phyloP scores from a whole-genome alignment of 2,888 invertebrate species.

The Ephialtes manifestator region DNA sequence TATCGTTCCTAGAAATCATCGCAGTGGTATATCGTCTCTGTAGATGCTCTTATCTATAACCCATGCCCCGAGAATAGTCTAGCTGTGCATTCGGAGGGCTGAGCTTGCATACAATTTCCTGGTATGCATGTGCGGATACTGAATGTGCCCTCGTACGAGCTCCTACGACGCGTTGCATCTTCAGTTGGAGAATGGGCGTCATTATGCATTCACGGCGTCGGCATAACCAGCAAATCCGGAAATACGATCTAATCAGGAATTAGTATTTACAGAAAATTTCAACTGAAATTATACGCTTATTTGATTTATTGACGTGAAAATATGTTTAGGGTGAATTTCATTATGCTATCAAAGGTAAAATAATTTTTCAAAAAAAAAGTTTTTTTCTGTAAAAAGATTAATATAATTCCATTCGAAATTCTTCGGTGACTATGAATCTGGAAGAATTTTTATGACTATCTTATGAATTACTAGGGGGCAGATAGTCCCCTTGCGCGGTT shows the following conservation, averaged over 20 bases:
- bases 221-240: background rate
- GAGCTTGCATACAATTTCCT: slow-evolving; percentile 8
- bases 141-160: background rate
- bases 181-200: background rate
- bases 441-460: too few relatives aligned
- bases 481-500: too few relatives aligned
- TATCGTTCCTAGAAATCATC: background rate
- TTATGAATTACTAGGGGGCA: too few relatives aligned
- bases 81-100: background rate
- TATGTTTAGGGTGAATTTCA: too few relatives aligned
- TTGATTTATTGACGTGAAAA: too few relatives aligned
- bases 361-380: too few relatives aligned
- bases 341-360: too few relatives aligned
- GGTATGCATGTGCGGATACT: background rate
- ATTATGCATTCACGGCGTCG: background rate
- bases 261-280: background rate
- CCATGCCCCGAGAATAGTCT: background rate
- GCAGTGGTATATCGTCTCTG: too few relatives aligned
- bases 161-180: background rate
- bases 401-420: too few relatives aligned
- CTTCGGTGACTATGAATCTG: too few relatives aligned
- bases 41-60: background rate
- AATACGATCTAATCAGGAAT: background rate
- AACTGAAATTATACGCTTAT: too few relatives aligned
- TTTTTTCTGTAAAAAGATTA: too few relatives aligned